Conservation (phyloP, 2,888 invertebrate species). For the Heteropelma amictum region DNA sequence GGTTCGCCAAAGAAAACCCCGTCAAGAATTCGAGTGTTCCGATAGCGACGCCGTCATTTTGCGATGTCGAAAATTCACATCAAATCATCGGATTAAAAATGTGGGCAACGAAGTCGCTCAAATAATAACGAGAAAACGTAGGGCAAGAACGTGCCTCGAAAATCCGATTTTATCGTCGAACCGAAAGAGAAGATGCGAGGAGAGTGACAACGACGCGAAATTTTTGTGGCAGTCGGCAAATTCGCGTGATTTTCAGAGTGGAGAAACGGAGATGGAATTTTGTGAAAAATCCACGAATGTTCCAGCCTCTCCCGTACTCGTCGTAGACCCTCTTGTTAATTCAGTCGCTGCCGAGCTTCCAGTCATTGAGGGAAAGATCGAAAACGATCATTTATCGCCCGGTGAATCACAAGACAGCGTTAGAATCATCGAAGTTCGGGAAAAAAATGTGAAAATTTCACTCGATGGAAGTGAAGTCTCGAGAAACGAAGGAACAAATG, state of each 20-base stretch:
- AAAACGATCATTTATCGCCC: neutral
- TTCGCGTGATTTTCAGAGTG: neutral
- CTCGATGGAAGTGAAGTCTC: neutral
- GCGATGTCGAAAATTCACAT: slow-evolving; percentile 27
- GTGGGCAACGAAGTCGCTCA: slow-evolving; percentile 36
- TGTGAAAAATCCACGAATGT: neutral
- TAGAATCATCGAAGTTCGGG: slow-evolving; percentile 6
- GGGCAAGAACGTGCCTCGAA: slow-evolving; percentile 8
- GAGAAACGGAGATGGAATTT: neutral
- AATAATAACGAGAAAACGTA: slow-evolving; percentile 35
- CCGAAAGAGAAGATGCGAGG: slow-evolving; percentile 18
- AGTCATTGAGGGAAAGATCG: too few relatives aligned
- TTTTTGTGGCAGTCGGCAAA: slow-evolving; percentile 9
- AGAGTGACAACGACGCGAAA: neutral
- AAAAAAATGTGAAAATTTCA: neutral
- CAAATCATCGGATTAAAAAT: slow-evolving; percentile 26
- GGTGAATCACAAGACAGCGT: slow-evolving; percentile 20
- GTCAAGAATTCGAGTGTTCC: neutral
- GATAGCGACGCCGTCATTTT: neutral
- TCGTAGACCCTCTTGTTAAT: too few relatives aligned
- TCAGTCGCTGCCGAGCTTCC: too few relatives aligned
- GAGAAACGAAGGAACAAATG: neutral
- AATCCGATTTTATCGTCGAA: neutral
- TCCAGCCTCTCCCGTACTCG: neutral
- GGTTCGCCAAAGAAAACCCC: slow-evolving; percentile 9